phyloP scores from a whole-genome alignment of 2,113 vertebrate genomes.

The Megaleporinus macrocephalus region DNA sequence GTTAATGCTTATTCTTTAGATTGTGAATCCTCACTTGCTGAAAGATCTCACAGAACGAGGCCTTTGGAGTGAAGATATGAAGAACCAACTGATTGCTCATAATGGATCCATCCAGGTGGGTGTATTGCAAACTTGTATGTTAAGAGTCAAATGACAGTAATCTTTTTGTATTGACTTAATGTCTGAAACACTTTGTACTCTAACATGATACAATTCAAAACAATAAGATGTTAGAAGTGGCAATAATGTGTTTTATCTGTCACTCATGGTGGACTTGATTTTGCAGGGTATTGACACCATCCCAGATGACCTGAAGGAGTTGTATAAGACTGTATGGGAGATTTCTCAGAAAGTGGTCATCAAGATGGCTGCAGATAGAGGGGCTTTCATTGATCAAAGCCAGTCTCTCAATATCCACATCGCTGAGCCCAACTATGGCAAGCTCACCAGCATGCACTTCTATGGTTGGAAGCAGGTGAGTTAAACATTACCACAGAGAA shows the following conservation, averaged over 20 bases:
- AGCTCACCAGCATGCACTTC: conserved; percentile 98
- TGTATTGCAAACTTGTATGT: neutral
- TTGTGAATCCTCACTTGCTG: conserved; percentile 95
- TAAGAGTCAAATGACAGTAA: too few species aligned
- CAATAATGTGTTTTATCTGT: neutral
- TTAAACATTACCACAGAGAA: neutral
- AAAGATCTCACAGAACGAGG: conserved; percentile 94
- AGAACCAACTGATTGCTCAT: conserved; percentile 93
- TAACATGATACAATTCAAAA: too few species aligned
- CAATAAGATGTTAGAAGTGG: too few species aligned
- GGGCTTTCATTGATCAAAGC: conserved; percentile 96
- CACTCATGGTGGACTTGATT: neutral
- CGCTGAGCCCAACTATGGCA: conserved; percentile 95
- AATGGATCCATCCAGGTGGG: conserved; percentile 94
- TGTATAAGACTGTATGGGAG: conserved; percentile 98
- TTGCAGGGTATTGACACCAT: conserved; percentile 81
- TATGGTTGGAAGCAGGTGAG: conserved; percentile 95
- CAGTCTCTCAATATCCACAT: conserved; percentile 98
- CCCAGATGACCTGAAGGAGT: conserved; percentile 88
- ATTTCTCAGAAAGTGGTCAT: conserved; percentile 94
- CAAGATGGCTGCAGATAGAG: conserved; percentile 95
- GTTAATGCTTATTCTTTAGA: conserved; percentile 70
- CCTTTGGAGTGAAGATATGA: conserved; percentile 95
- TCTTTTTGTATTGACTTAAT: too few species aligned
- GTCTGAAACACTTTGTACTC: too few species aligned